Conservation (phyloP, 2,888 invertebrate species). For the Atherix ibis region DNA sequence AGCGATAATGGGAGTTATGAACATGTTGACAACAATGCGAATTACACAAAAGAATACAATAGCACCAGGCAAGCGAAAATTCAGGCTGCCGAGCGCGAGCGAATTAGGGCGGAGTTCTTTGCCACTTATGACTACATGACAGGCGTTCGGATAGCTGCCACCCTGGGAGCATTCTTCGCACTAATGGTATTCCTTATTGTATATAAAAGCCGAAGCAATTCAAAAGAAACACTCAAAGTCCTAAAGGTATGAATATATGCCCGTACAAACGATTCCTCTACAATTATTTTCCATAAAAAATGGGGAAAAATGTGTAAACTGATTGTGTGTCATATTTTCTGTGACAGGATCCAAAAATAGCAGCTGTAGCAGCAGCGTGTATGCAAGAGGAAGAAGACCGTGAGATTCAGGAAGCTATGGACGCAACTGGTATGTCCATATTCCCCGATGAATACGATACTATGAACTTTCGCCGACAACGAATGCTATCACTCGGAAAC, state of each 20-base stretch:
- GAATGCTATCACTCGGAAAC: constrained; percentile 50
- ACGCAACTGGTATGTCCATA: constrained; percentile 42
- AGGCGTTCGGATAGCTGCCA: constrained; percentile 80
- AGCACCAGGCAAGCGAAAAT: constrained; percentile 21
- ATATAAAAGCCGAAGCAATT: constrained; percentile 74
- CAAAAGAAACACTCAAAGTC: constrained; percentile 51
- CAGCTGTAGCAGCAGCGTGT: constrained; percentile 62
- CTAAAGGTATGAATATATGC: constrained; percentile 40
- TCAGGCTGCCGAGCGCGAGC: constrained; percentile 42
- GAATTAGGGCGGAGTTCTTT: constrained; percentile 66
- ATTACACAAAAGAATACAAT: constrained; percentile 12
- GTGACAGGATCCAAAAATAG: constrained; percentile 66
- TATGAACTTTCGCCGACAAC: constrained; percentile 36
- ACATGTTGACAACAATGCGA: constrained; percentile 5
- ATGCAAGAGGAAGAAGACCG: constrained; percentile 60
- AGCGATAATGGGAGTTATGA: constrained; percentile 8
- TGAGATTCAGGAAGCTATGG: constrained; percentile 56
- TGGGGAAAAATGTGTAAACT: too few species aligned
- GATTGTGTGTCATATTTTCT: too few species aligned
- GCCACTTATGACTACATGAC: constrained; percentile 89
- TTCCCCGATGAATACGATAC: constrained; percentile 34
- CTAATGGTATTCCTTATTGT: constrained; percentile 82
- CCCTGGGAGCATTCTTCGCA: constrained; percentile 79
- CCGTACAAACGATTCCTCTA: not conserved
- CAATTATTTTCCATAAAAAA: not conserved